Percentiles rank a stretch among this genome's conserved stretches.
These are phyloP conservation scores for Heteromurus nitidus DNA, from an alignment of 2,888 invertebrate genomes.

Conservation along the genomic window DNA sequence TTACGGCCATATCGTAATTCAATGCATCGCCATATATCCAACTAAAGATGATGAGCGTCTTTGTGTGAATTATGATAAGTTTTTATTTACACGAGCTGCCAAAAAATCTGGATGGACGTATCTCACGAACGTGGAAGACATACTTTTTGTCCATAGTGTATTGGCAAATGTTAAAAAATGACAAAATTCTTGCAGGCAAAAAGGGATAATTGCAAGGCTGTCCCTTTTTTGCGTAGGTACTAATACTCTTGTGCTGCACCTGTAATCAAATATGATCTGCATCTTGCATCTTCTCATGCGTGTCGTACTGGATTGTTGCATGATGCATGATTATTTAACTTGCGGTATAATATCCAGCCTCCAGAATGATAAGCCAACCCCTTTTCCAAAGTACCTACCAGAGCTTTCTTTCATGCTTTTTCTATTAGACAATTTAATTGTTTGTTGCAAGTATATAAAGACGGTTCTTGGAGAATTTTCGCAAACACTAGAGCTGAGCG, in stretches of 20 bases:
- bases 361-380: background rate
- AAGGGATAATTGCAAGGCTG: conserved; percentile 49
- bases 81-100: background rate
- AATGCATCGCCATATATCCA: background rate
- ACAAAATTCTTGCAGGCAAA: conserved; percentile 1
- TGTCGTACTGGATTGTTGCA: background rate
- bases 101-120: background rate
- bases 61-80: background rate
- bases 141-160: conserved; percentile 1
- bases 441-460: conserved; percentile 33
- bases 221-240: conserved; percentile 22
- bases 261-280: conserved; percentile 20
- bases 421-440: background rate
- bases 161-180: background rate
- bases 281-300: too few relatives aligned
- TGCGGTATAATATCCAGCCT: background rate
- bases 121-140: background rate
- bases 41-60: background rate
- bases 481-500: conserved; percentile 48
- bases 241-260: background rate
- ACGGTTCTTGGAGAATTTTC: background rate
- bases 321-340: background rate
- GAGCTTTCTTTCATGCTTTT: background rate
- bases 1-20: background rate
- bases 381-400: background rate